Percentiles rank a stretch among this genome's conserved stretches.
Evolutionary conservation across 2,797 vertebrate species (phyloP).

Genomic region (Neopelma chrysocephalum): DNA sequence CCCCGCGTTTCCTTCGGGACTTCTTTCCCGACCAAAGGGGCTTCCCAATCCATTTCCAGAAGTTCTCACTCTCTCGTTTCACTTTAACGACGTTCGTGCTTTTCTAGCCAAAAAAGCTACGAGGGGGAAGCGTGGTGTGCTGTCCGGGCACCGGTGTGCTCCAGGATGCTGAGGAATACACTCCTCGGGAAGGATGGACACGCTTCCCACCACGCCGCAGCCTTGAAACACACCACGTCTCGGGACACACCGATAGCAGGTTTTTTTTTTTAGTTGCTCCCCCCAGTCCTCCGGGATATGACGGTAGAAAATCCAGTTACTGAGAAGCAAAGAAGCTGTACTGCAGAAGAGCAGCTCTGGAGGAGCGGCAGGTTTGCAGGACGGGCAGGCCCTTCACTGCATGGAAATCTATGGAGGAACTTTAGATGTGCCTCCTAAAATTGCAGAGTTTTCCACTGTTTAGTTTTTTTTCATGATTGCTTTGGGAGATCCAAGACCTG

Average conservation of each 20-base stretch:
- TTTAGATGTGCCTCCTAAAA: not conserved
- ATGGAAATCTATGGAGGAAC: not conserved
- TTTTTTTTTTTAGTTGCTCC: not conserved
- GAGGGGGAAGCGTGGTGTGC: accelerated
- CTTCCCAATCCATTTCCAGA: not conserved
- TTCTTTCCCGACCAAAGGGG: not conserved
- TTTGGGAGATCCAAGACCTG: not conserved
- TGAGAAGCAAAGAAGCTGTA: not conserved
- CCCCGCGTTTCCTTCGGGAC: not conserved
- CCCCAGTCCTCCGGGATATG: accelerated
- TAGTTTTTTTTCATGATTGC: not conserved
- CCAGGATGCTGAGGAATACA: accelerated
- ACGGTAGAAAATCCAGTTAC: not conserved
- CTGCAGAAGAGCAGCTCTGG: not conserved
- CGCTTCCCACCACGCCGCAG: not conserved
- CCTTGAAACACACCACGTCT: not conserved
- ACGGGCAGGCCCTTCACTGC: not conserved
- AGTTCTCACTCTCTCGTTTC: not conserved
- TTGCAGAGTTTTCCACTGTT: not conserved
- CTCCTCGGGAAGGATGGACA: too few species aligned
- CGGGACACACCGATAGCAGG: not conserved
- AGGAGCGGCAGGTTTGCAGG: not conserved
- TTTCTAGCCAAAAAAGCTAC: not conserved
- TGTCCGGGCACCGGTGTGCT: not conserved
- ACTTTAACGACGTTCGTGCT: not conserved